Evolutionary conservation across 2,797 vertebrate species (phyloP).

Genomic region (Fringilla coelebs): DNA sequence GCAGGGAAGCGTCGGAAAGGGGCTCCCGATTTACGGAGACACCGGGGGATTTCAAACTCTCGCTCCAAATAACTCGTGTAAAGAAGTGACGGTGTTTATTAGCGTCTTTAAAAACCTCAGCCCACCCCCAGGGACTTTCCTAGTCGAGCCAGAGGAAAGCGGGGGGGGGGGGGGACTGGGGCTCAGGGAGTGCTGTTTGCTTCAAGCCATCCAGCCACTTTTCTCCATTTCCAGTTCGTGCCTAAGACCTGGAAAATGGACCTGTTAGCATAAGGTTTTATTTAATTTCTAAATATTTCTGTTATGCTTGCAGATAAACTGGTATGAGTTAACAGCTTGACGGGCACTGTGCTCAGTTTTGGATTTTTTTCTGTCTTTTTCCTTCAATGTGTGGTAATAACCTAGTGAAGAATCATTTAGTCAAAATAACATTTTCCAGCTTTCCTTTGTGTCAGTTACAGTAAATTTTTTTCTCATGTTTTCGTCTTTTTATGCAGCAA

Average conservation of each 20-base stretch:
- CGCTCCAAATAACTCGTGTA: neutral
- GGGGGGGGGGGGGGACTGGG: neutral
- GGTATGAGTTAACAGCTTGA: neutral
- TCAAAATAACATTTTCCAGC: neutral
- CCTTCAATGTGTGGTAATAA: neutral
- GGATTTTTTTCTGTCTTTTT: neutral
- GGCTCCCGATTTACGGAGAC: neutral
- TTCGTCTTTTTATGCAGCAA: neutral
- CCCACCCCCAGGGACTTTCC: neutral
- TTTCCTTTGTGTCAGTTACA: conserved; percentile 29
- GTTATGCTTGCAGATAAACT: neutral
- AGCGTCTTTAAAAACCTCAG: neutral
- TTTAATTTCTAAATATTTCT: neutral
- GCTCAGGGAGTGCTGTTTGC: neutral
- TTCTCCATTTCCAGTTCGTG: neutral
- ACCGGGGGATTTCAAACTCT: neutral
- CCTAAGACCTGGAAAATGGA: neutral
- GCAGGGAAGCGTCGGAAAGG: neutral
- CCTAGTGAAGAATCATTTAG: neutral
- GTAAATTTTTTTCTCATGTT: neutral
- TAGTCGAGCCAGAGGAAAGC: too few relatives aligned
- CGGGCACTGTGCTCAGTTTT: neutral
- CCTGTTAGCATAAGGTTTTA: neutral
- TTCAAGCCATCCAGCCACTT: neutral
- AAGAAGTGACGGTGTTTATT: neutral